Evolutionary conservation across 2,888 invertebrate genomes (phyloP).

Genomic region (Drosophila longiperda): DNA sequence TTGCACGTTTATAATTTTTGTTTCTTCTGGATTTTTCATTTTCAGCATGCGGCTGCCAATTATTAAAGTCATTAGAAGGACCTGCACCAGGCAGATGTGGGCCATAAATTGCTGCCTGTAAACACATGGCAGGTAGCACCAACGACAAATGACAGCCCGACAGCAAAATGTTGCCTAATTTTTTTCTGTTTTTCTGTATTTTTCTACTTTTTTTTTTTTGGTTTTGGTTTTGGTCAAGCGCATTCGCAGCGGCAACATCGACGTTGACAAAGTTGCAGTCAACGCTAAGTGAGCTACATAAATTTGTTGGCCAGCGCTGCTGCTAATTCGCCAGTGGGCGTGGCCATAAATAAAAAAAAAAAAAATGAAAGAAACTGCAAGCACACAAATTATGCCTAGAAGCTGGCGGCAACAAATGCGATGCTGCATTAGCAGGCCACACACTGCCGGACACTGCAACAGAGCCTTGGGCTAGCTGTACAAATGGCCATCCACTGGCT

Average conservation of each 20-base stretch:
- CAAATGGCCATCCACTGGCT: constrained; percentile 47
- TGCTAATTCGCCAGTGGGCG: constrained; percentile 47
- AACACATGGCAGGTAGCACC: constrained; percentile 46
- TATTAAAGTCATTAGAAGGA: constrained; percentile 50
- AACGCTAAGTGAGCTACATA: constrained; percentile 47
- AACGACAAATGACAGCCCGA: constrained; percentile 60
- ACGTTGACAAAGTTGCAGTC: constrained; percentile 69
- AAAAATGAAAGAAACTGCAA: constrained; percentile 27
- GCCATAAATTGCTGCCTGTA: constrained; percentile 59
- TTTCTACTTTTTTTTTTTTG: constrained; percentile 45
- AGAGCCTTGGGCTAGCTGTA: constrained; percentile 9
- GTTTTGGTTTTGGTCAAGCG: constrained; percentile 5
- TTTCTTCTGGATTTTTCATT: background rate
- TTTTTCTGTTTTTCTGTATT: constrained; percentile 54
- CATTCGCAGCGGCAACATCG: constrained; percentile 36
- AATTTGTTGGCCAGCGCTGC: constrained; percentile 31
- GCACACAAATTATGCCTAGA: constrained; percentile 58
- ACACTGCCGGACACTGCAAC: constrained; percentile 3
- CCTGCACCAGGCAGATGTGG: constrained; percentile 41
- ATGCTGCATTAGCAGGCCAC: constrained; percentile 55
- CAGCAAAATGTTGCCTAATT: constrained; percentile 72
- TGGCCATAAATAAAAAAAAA: constrained; percentile 54
- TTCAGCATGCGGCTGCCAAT: constrained; percentile 24
- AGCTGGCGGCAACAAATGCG: constrained; percentile 46
- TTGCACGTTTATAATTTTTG: constrained; percentile 3